phyloP scores from a whole-genome alignment of 2,797 vertebrate genomes.

The Sebastes iracundus region DNA sequence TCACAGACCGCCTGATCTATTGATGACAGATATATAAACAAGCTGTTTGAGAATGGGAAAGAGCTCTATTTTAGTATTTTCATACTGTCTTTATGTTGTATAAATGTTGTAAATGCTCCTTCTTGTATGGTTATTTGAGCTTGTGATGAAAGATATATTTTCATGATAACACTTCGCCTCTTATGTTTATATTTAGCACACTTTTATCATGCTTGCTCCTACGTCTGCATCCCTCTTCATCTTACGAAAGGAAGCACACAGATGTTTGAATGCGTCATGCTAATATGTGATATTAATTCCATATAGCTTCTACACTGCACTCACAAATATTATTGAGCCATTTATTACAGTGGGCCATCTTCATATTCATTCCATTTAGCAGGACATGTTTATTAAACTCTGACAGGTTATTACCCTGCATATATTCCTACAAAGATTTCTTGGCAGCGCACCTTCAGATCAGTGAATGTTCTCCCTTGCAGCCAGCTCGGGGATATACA shows the following conservation, averaged over 20 bases:
- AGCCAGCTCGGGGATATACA: not conserved
- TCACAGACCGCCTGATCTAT: not conserved
- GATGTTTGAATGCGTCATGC: not conserved
- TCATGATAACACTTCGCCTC: too few species aligned
- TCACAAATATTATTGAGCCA: not conserved
- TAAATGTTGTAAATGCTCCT: not conserved
- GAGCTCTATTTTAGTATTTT: not conserved
- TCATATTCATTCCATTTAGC: not conserved
- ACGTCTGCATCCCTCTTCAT: not conserved
- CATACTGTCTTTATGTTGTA: not conserved
- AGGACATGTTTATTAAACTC: slow-evolving; percentile 12
- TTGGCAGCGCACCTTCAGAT: not conserved
- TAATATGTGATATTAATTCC: not conserved
- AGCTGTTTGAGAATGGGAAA: not conserved
- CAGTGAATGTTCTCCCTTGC: not conserved
- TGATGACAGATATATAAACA: not conserved
- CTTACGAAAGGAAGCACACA: not conserved
- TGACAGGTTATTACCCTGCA: slow-evolving; percentile 9
- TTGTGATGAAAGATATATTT: not conserved
- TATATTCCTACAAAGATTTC: slow-evolving; percentile 5
- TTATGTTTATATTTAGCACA: not conserved
- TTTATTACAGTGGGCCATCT: not conserved
- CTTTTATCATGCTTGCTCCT: not conserved
- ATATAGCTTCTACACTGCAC: not conserved
- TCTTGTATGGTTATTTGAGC: not conserved